Evolutionary conservation across 2,797 vertebrate genomes (phyloP).

Genomic region (Echeneis naucrates): DNA sequence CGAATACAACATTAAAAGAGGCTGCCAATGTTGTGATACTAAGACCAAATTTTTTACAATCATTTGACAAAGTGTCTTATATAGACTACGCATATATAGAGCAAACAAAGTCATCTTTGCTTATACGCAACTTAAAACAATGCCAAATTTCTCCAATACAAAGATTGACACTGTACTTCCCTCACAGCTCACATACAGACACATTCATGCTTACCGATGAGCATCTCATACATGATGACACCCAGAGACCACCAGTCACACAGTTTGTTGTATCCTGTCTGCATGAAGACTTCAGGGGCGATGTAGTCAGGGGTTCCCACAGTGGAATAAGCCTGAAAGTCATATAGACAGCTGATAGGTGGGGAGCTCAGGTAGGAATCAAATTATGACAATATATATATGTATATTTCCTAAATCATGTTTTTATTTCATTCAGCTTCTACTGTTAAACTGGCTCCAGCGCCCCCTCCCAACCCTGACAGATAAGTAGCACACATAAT

Average conservation of each 20-base stretch:
- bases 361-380: background rate
- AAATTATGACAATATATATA: too few relatives aligned
- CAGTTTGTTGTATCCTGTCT: slow-evolving; percentile 97
- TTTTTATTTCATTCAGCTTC: too few relatives aligned
- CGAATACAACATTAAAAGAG: background rate
- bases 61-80: too few relatives aligned
- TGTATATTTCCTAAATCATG: too few relatives aligned
- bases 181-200: background rate
- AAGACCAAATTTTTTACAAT: background rate
- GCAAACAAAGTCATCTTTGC: background rate
- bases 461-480: too few relatives aligned
- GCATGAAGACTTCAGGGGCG: slow-evolving; percentile 97
- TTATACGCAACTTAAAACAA: background rate
- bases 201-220: slow-evolving; percentile 88
- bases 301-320: slow-evolving; percentile 98
- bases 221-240: slow-evolving; percentile 99
- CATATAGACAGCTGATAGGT: background rate
- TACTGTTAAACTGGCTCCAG: too few relatives aligned
- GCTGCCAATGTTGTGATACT: background rate
- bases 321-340: slow-evolving; percentile 92
- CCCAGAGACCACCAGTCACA: slow-evolving; percentile 99
- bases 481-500: too few relatives aligned
- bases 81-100: background rate
- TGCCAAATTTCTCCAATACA: background rate
- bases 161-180: background rate